Percentiles rank a stretch among this genome's conserved stretches.
Evolutionary conservation across 2,797 vertebrate genomes (phyloP).

Genomic region (Salmo trutta): DNA sequence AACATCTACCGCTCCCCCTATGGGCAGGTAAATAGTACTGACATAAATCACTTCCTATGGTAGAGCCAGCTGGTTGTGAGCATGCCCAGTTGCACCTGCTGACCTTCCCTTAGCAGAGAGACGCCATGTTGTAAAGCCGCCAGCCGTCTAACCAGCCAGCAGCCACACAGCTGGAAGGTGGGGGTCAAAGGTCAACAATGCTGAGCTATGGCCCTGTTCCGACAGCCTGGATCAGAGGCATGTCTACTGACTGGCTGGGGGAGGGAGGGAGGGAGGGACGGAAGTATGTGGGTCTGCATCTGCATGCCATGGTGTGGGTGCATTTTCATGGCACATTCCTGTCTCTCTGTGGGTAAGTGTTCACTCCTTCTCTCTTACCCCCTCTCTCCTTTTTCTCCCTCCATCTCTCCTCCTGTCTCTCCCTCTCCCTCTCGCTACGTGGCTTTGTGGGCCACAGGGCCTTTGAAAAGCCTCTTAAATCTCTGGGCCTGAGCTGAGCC

Average conservation of each 20-base stretch:
- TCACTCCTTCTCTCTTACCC: neutral
- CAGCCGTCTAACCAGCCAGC: neutral
- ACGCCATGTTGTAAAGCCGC: conserved; percentile 40
- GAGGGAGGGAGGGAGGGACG: too few species aligned
- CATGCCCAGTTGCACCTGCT: conserved; percentile 38
- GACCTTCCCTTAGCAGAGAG: conserved; percentile 22
- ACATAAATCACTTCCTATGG: neutral
- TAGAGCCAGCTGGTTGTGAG: conserved; percentile 8
- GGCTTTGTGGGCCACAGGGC: neutral
- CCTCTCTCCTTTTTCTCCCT: neutral
- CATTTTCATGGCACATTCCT: conserved; percentile 27
- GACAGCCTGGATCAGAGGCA: conserved; percentile 21
- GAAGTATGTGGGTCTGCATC: conserved; percentile 6
- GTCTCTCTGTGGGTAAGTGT: conserved; percentile 7
- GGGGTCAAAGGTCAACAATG: conserved; percentile 51
- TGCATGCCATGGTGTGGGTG: conserved; percentile 2
- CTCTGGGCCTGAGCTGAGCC: neutral
- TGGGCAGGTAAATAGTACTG: neutral
- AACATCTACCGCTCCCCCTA: conserved; percentile 19
- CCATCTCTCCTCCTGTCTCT: neutral
- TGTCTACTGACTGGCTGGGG: neutral
- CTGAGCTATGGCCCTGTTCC: conserved; percentile 9
- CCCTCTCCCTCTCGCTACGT: neutral
- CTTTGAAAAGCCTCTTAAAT: conserved; percentile 1
- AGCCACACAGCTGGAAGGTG: neutral